Evolutionary conservation across 2,113 vertebrate genomes (phyloP).

Genomic region (Capricornis sumatraensis): DNA sequence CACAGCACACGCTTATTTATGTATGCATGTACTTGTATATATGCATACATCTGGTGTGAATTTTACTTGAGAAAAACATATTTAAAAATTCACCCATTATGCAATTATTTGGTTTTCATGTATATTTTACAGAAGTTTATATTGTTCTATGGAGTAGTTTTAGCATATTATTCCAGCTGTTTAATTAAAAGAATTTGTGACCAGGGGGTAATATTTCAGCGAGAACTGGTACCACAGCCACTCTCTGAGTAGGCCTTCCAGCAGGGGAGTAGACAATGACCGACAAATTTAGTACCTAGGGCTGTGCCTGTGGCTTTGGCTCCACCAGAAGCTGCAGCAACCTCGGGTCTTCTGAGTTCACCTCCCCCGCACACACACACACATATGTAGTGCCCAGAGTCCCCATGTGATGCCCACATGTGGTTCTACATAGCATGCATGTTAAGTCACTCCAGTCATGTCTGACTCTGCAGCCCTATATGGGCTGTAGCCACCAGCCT

Average conservation of each 20-base stretch:
- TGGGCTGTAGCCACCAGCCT: neutral
- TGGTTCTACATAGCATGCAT: neutral
- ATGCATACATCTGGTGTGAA: neutral
- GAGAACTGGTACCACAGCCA: neutral
- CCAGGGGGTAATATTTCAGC: neutral
- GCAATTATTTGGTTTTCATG: neutral
- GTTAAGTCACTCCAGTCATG: neutral
- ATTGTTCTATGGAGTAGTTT: neutral
- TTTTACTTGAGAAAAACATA: slow-evolving; percentile 6
- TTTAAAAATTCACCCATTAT: neutral
- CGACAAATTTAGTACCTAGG: neutral
- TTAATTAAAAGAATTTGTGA: neutral
- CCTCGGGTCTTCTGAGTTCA: neutral
- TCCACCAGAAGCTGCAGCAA: neutral
- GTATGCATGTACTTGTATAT: neutral
- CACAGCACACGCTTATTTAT: neutral
- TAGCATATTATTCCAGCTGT: neutral
- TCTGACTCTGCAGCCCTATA: neutral
- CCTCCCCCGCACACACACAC: rapidly evolving
- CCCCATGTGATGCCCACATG: neutral
- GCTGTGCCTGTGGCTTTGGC: neutral
- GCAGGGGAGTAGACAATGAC: neutral
- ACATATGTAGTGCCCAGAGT: neutral
- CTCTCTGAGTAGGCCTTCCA: neutral
- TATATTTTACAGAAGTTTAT: neutral